Percentiles rank a stretch among this genome's conserved stretches.
Conservation (phyloP, 2,888 invertebrate genomes). For the Dicyrtomina minuta region DNA sequence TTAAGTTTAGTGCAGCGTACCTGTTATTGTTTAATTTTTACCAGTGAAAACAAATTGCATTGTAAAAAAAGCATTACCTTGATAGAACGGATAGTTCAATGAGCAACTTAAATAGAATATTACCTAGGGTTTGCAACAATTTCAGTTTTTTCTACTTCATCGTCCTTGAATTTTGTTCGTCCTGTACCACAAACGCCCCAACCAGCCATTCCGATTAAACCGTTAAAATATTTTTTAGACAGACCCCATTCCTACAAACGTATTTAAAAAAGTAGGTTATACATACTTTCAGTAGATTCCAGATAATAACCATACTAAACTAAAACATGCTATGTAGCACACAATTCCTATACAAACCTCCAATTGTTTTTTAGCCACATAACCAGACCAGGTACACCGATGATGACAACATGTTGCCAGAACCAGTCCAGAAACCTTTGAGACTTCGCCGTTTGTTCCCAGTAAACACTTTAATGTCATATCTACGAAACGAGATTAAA, state of each 20-base stretch:
- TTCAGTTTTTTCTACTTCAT: conserved; percentile 1
- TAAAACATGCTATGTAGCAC: neutral
- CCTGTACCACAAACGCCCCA: conserved; percentile 80
- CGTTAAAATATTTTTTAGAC: conserved; percentile 66
- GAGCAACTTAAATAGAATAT: conserved; percentile 3
- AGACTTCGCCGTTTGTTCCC: conserved; percentile 56
- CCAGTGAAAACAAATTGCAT: neutral
- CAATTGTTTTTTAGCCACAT: conserved; percentile 69
- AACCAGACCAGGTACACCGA: conserved; percentile 71
- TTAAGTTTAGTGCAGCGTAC: conserved; percentile 34
- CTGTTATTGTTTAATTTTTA: neutral
- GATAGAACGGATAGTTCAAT: neutral
- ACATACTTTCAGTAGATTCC: conserved; percentile 14
- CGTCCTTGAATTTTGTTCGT: conserved; percentile 17
- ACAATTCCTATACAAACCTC: neutral
- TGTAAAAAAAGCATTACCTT: neutral
- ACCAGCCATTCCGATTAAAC: conserved; percentile 78
- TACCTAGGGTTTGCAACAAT: conserved; percentile 19
- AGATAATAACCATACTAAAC: too few relatives aligned
- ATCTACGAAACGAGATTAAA: conserved; percentile 63
- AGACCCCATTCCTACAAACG: conserved; percentile 63
- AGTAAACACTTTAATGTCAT: conserved; percentile 70
- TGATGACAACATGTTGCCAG: conserved; percentile 92
- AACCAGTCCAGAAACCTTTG: conserved; percentile 63
- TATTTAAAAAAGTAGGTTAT: conserved; percentile 18